Percentiles rank a stretch among this genome's conserved stretches.
phyloP scores from a whole-genome alignment of 2,888 invertebrate genomes.

The Tipula confusa region DNA sequence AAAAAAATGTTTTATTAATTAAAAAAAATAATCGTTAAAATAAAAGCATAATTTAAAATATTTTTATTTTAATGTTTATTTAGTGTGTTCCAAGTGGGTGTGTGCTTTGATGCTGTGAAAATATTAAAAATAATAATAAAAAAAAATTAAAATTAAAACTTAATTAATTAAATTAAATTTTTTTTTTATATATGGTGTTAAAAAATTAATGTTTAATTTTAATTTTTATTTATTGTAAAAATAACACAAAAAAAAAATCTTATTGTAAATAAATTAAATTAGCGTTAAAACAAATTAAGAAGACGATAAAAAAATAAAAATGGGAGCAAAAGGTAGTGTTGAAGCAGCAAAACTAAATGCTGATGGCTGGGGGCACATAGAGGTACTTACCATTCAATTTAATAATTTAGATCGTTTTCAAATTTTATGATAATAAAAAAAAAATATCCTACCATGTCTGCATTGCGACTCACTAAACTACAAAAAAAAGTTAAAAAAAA shows the following conservation, averaged over 20 bases:
- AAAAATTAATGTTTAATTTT: neutral
- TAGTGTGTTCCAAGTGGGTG: slow-evolving; percentile 39
- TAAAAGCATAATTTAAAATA: neutral
- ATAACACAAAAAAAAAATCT: slow-evolving; percentile 34
- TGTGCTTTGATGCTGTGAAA: slow-evolving; percentile 40
- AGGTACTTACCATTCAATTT: slow-evolving; percentile 60
- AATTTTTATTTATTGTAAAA: neutral
- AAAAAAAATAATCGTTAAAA: neutral
- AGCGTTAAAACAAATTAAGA: slow-evolving; percentile 31
- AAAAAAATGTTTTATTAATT: neutral
- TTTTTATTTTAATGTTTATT: neutral
- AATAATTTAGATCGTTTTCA: neutral
- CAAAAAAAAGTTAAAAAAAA: too few species aligned
- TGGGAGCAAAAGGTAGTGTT: slow-evolving; percentile 80
- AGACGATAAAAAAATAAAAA: slow-evolving; percentile 48
- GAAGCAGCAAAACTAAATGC: slow-evolving; percentile 76
- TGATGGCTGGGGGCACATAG: slow-evolving; percentile 75
- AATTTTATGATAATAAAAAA: neutral
- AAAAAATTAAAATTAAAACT: too few species aligned
- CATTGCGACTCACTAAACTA: neutral
- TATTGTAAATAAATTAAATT: slow-evolving; percentile 41
- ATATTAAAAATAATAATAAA: neutral
- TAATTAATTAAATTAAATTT: neutral
- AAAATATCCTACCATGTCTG: neutral
- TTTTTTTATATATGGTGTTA: neutral